phyloP scores from a whole-genome alignment of 2,113 vertebrate genomes.

The Spheniscus mendiculus region DNA sequence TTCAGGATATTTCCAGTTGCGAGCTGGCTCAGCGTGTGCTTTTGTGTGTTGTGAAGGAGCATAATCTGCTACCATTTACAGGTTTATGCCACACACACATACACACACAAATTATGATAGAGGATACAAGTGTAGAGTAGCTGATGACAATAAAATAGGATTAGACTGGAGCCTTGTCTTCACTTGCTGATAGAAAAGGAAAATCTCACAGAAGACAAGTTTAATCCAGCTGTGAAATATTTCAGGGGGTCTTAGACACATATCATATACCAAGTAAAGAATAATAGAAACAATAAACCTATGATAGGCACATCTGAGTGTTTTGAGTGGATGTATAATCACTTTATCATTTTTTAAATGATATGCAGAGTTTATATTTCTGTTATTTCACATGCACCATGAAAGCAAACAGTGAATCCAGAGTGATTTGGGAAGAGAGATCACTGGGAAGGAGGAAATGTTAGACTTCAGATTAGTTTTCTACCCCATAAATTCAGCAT shows the following conservation, averaged over 20 bases:
- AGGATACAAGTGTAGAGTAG: not conserved
- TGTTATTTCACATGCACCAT: not conserved
- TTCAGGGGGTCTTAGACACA: not conserved
- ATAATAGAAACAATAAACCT: not conserved
- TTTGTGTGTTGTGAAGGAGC: not conserved
- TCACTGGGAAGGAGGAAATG: not conserved
- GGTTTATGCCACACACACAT: not conserved
- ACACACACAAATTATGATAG: not conserved
- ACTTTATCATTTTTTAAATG: not conserved
- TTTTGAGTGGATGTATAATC: not conserved
- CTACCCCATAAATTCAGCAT: not conserved
- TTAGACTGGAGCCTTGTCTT: not conserved
- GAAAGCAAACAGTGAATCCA: not conserved
- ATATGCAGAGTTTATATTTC: not conserved
- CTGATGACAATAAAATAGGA: conserved; percentile 1
- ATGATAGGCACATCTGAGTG: not conserved
- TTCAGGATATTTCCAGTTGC: not conserved
- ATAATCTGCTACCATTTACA: not conserved
- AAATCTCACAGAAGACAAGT: not conserved
- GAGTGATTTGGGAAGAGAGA: not conserved
- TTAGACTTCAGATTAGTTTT: not conserved
- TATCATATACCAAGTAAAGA: not conserved
- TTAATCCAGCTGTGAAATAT: not conserved
- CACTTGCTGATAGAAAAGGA: not conserved
- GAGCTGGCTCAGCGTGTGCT: not conserved